phyloP scores from a whole-genome alignment of 1,140 invertebrate genomes.

The Dryas iulia region DNA sequence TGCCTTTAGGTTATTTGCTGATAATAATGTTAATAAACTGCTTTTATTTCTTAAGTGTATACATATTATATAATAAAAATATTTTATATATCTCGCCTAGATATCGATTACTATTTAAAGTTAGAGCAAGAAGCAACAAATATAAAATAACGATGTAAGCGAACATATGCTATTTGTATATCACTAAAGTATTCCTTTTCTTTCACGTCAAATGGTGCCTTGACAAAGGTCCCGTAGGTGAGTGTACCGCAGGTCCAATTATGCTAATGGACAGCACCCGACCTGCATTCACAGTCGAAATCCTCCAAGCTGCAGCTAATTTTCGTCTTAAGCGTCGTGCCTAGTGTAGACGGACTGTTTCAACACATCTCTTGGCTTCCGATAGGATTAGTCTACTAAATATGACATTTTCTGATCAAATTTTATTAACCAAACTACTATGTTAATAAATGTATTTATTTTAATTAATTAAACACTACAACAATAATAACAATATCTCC shows the following conservation, averaged over 20 bases:
- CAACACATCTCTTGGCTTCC: constrained; percentile 14
- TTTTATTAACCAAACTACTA: background rate
- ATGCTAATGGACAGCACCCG: constrained; percentile 72
- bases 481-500: no score
- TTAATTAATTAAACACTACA: no score
- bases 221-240: constrained; percentile 60
- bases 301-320: constrained; percentile 72
- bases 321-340: constrained; percentile 65
- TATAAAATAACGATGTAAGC: background rate
- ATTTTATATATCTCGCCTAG: background rate
- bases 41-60: background rate
- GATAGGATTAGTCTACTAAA: background rate
- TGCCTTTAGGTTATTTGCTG: constrained; percentile 12
- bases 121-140: background rate
- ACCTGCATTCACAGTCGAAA: constrained; percentile 75
- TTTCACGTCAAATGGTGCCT: constrained; percentile 26
- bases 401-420: background rate
- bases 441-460: background rate
- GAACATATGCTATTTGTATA: constrained; percentile 31
- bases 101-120: background rate
- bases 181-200: constrained; percentile 36
- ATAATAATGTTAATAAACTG: constrained; percentile 2
- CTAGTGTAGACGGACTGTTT: constrained; percentile 34
- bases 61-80: background rate
- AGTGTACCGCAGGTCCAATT: constrained; percentile 60